Evolutionary conservation across 1,140 invertebrate genomes (phyloP), one percentile per base, ranked within the genome.

Genomic region (Vollenhovia emeryi): DNA sequence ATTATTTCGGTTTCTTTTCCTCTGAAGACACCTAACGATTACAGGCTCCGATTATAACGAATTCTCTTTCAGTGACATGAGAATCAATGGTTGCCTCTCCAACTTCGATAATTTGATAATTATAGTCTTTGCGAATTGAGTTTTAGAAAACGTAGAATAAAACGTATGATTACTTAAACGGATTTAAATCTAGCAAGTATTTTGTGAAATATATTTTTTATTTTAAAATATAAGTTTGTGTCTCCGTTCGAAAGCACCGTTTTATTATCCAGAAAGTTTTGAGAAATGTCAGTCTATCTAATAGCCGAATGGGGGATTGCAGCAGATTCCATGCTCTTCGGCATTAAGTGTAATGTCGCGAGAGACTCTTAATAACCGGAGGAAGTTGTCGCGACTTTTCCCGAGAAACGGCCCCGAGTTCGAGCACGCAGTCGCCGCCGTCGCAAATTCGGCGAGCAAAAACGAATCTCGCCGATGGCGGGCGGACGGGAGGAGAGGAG

Each of bases 391-490:
- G 15, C 52, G 40, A 62, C 71, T 88, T 88, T 89, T 52, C 57
- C 68, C 11, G 52, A 66, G 86, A 76, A 62, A 75, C 40, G 66
- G 4, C 52, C n/a, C 6, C 45, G 73, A 18, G 36, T 9, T 60
- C 18, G 30, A 57, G 55, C 27, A 30, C 52, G 36, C 18, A 24
- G 52, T 43, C 30, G 78, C 27, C 79, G 71, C 55, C 80, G 55
- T 75, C 48, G 11, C 76, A 86, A 52, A 59, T 75, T 68, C 73
- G 87, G 62, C 80, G 71, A 73, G 75, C 80, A 90, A 89, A 90
- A 90, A 87, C 84, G 75, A 76, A 90, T 80, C 59, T 83, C 80
- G 60, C 60, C 48, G 48, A 89, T 73, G 87, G 43, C 59, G 76
- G 55, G 40, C 43, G 11, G 30, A 36, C 76, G 74, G 43, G 59